A percentile compares a stretch with the other conserved stretches of the same genome.
phyloP scores from a whole-genome alignment of 2,113 vertebrate species.

The Alethe diademata region DNA sequence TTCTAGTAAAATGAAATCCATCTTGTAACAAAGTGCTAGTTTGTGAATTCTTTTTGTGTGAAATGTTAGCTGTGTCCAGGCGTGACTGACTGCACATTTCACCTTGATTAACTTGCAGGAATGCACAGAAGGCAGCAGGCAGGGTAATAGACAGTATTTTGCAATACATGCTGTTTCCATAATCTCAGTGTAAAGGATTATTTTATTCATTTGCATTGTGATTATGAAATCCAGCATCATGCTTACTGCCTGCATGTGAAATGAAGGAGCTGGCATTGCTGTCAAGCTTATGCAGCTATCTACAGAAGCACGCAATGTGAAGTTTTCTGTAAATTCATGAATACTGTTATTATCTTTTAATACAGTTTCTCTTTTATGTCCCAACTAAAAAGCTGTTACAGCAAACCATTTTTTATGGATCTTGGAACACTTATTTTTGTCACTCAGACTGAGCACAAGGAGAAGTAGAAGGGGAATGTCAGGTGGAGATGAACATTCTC shows the following conservation, averaged over 20 bases:
- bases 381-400: background rate
- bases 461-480: background rate
- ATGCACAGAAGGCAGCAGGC: background rate
- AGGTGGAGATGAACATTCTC: background rate
- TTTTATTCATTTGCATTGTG: background rate
- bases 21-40: background rate
- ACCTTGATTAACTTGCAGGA: constrained; percentile 37
- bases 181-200: background rate
- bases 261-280: background rate
- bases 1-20: background rate
- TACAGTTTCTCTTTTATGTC: background rate
- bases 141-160: background rate
- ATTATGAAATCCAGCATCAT: background rate
- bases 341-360: background rate
- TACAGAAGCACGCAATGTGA: background rate
- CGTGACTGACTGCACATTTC: background rate
- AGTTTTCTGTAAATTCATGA: background rate
- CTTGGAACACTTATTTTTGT: background rate
- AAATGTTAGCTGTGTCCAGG: background rate
- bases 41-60: background rate
- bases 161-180: background rate
- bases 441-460: background rate
- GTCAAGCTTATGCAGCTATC: background rate
- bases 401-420: background rate
- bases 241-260: background rate